A percentile compares a stretch with the other conserved stretches of the same genome.
phyloP scores from a whole-genome alignment of 1,140 invertebrate genomes.

The Pogonus chalceus region DNA sequence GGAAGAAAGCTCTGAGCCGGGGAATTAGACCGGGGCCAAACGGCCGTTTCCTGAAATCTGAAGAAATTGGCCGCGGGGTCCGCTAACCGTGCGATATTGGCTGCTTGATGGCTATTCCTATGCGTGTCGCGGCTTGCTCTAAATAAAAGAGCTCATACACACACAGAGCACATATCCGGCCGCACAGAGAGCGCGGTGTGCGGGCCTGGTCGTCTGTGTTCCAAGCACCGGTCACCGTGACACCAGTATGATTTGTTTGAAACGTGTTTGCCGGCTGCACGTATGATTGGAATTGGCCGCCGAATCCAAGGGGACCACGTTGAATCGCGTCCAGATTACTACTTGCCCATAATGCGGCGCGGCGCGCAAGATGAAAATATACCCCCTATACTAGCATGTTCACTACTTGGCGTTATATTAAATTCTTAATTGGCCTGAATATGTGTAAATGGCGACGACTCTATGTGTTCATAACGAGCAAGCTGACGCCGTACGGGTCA shows the following conservation, averaged over 20 bases:
- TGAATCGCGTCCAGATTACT: neutral
- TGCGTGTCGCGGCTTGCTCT: conserved; percentile 25
- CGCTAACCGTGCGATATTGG: conserved; percentile 27
- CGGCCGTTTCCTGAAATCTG: conserved; percentile 16
- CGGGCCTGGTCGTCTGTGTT: too few relatives aligned
- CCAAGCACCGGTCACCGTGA: neutral
- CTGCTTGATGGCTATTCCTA: conserved; percentile 32
- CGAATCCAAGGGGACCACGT: neutral
- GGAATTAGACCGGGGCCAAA: too few relatives aligned
- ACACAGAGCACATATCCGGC: neutral
- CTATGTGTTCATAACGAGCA: neutral
- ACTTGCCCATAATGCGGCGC: neutral
- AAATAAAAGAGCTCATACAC: conserved; percentile 25
- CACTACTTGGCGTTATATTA: neutral
- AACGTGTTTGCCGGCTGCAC: neutral
- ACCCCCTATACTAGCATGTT: neutral
- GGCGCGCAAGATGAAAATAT: neutral
- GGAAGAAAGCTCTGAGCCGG: too few relatives aligned
- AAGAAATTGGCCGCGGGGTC: conserved; percentile 26
- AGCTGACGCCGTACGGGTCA: conserved; percentile 2
- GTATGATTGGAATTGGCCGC: neutral
- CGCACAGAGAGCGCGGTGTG: neutral
- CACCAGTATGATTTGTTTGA: neutral
- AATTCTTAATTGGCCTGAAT: neutral
- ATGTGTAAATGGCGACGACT: neutral